These are phyloP conservation scores for Monopterus albus DNA, from an alignment of 2,113 vertebrate genomes.

Conservation along the genomic window DNA sequence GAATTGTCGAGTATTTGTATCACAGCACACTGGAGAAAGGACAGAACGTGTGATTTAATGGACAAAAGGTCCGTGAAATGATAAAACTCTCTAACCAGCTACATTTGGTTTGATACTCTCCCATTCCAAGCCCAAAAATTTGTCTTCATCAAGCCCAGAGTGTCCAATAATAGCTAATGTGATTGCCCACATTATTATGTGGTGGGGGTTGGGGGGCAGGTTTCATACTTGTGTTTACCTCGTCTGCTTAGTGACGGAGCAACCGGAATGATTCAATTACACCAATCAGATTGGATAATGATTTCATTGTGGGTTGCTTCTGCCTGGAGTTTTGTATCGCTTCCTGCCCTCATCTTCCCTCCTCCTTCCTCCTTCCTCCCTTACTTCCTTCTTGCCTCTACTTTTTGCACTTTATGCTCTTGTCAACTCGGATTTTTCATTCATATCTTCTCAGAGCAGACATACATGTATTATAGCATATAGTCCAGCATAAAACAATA, in stretches of 20 bases:
- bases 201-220: slow-evolving; percentile 42
- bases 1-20: slow-evolving; percentile 2
- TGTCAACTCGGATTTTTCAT: slow-evolving; percentile 9
- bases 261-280: slow-evolving; percentile 81
- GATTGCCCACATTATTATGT: slow-evolving; percentile 76
- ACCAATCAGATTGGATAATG: slow-evolving; percentile 79
- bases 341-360: slow-evolving; percentile 59
- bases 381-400: slow-evolving; percentile 4
- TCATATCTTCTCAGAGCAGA: background rate
- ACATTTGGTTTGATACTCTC: slow-evolving; percentile 56
- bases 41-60: slow-evolving; percentile 23
- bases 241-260: slow-evolving; percentile 77
- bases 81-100: slow-evolving; percentile 61
- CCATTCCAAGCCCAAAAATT: slow-evolving; percentile 66
- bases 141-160: slow-evolving; percentile 77
- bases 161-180: slow-evolving; percentile 81
- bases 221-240: slow-evolving; percentile 77
- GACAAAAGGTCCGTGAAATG: slow-evolving; percentile 44
- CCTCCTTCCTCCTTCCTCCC: background rate
- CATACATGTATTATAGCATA: slow-evolving; percentile 17
- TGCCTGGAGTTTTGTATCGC: slow-evolving; percentile 68
- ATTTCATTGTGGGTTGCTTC: slow-evolving; percentile 73
- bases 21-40: background rate
- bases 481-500: slow-evolving; percentile 20
- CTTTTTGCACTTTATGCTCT: slow-evolving; percentile 12